Evolutionary conservation across 2,888 invertebrate species (phyloP).

Genomic region (Molorchus minor): DNA sequence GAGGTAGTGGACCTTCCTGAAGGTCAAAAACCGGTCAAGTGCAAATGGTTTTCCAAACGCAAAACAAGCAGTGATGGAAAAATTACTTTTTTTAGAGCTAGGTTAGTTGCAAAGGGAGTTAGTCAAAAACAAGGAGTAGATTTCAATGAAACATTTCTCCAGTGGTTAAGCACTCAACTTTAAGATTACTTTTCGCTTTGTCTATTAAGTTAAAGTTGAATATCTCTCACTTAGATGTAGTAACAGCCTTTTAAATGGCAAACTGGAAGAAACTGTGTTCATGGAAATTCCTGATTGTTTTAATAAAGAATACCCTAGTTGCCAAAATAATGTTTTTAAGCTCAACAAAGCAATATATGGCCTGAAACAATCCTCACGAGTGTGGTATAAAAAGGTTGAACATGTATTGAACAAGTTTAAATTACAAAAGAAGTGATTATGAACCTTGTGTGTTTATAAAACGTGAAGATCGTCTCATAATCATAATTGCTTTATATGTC

Average conservation of each 20-base stretch:
- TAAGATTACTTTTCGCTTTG: no score
- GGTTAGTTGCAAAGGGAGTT: conserved; percentile 32
- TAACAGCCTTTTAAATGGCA: conserved; percentile 50
- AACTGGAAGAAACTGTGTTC: conserved; percentile 45
- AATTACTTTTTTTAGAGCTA: conserved; percentile 18
- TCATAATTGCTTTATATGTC: conserved; percentile 46
- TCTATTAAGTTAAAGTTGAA: conserved; percentile 24
- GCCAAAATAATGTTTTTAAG: conserved; percentile 37
- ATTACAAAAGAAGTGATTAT: conserved; percentile 37
- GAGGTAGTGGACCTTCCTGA: conserved; percentile 28
- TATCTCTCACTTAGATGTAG: conserved; percentile 41
- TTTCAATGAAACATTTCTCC: conserved; percentile 33
- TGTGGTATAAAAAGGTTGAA: conserved; percentile 47
- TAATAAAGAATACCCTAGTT: conserved; percentile 15
- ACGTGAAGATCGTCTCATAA: neutral
- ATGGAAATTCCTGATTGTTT: conserved; percentile 44
- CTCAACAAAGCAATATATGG: conserved; percentile 50
- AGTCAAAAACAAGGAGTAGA: conserved; percentile 29
- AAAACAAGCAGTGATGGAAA: conserved; percentile 24
- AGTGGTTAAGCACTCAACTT: no score
- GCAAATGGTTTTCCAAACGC: conserved; percentile 36
- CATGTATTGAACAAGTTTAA: conserved; percentile 35
- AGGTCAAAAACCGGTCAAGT: conserved; percentile 25
- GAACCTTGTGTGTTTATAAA: conserved; percentile 46
- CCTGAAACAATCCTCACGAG: conserved; percentile 47